phyloP scores from a whole-genome alignment of 1,140 invertebrate species.

The Lucilia sericata region DNA sequence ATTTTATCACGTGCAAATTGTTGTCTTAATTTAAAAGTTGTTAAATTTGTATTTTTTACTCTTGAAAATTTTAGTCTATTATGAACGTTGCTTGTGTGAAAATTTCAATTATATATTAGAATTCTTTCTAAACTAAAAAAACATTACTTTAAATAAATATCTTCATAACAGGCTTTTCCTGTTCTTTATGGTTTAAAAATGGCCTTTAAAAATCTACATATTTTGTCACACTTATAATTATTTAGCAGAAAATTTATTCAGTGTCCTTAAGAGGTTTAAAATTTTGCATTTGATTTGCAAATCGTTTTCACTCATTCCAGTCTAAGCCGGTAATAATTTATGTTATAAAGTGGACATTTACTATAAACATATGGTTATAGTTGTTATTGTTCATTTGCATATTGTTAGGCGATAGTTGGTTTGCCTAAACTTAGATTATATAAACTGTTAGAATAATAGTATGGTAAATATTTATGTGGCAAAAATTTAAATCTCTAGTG shows the following conservation, averaged over 20 bases:
- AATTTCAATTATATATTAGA: no score
- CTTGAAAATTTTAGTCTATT: no score
- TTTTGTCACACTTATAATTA: constrained; percentile 12
- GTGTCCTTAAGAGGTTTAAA: background rate
- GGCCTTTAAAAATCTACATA: background rate
- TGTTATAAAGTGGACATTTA: constrained; percentile 8
- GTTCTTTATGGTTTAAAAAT: background rate
- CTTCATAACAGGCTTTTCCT: background rate
- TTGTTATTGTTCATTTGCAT: background rate
- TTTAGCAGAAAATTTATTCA: background rate
- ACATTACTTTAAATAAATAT: background rate
- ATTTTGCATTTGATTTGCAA: background rate
- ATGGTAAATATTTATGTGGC: background rate
- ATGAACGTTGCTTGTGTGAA: background rate
- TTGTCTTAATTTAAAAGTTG: no score
- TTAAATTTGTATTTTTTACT: no score
- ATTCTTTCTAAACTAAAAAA: no score
- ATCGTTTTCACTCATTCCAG: background rate
- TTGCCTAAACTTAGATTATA: background rate
- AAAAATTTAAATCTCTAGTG: no score
- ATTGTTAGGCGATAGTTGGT: background rate
- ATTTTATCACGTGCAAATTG: no score
- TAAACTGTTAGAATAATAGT: background rate
- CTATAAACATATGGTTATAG: background rate
- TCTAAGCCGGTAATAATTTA: background rate